phyloP scores from a whole-genome alignment of 2,797 vertebrate genomes.

The Pteronotus mesoamericanus region DNA sequence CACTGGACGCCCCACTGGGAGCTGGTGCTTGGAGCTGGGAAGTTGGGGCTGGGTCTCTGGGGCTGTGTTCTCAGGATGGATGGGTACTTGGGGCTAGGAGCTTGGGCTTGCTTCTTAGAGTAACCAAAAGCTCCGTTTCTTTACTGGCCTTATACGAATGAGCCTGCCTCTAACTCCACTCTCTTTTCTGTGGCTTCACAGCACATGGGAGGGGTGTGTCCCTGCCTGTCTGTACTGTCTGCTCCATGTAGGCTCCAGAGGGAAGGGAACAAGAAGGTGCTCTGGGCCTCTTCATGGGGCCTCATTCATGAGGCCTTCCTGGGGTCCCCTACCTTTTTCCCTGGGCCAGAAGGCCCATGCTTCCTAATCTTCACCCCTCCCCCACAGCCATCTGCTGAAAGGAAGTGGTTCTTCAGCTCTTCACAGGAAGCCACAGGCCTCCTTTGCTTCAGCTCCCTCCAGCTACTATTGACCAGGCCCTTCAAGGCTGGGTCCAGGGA shows the following conservation, averaged over 20 bases:
- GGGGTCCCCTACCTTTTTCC: neutral
- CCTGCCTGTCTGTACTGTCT: neutral
- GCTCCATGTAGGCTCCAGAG: neutral
- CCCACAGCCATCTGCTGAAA: conserved; percentile 55
- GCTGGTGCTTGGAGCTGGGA: neutral
- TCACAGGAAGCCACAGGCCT: conserved; percentile 69
- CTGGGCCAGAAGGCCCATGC: neutral
- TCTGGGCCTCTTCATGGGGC: neutral
- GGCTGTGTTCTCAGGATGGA: neutral
- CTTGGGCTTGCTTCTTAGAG: neutral
- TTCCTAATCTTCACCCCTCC: conserved; percentile 23
- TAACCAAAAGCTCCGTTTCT: neutral
- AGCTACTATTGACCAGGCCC: conserved; percentile 9
- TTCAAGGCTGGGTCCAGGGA: neutral
- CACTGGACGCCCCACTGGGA: neutral
- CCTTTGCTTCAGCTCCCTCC: conserved; percentile 33
- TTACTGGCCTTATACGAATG: neutral
- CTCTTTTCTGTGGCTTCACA: neutral
- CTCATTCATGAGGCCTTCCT: neutral
- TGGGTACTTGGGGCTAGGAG: neutral
- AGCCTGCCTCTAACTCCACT: neutral
- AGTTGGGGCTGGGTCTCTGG: neutral
- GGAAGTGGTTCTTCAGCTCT: conserved; percentile 68
- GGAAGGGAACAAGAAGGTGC: neutral
- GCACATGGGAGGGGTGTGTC: neutral